A percentile compares a stretch with the other conserved stretches of the same genome.
Conservation (phyloP, 2,113 vertebrate species). For the Laterallus jamaicensis region DNA sequence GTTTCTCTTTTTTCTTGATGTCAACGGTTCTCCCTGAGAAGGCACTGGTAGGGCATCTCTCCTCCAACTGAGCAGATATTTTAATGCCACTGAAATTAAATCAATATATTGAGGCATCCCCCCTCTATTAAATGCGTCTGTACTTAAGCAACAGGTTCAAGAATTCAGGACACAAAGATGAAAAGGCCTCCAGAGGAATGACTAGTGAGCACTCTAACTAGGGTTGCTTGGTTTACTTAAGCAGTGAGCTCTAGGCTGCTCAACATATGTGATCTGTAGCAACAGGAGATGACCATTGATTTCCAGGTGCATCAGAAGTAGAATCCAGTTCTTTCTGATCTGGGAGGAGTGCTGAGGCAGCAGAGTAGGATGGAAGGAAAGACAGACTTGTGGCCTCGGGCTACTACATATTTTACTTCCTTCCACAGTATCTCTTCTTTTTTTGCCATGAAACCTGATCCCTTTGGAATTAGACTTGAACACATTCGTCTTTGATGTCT, state of each 20-base stretch:
- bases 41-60: background rate
- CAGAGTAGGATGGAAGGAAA: background rate
- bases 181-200: background rate
- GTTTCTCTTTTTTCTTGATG: background rate
- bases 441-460: background rate
- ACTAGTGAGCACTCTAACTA: background rate
- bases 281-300: background rate
- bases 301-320: background rate
- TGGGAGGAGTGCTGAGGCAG: background rate
- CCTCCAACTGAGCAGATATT: background rate
- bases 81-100: background rate
- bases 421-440: background rate
- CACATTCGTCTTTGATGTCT: background rate
- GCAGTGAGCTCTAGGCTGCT: too few relatives aligned
- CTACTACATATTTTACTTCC: background rate
- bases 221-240: background rate
- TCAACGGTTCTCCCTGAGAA: background rate
- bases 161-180: background rate
- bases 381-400: background rate
- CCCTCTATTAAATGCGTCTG: background rate
- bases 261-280: background rate
- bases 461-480: background rate
- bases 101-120: background rate
- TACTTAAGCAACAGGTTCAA: background rate
- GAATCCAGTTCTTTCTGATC: background rate